Evolutionary conservation across 2,797 vertebrate genomes (phyloP), one percentile per base, ranked within the genome.

Genomic region (Morelia viridis): DNA sequence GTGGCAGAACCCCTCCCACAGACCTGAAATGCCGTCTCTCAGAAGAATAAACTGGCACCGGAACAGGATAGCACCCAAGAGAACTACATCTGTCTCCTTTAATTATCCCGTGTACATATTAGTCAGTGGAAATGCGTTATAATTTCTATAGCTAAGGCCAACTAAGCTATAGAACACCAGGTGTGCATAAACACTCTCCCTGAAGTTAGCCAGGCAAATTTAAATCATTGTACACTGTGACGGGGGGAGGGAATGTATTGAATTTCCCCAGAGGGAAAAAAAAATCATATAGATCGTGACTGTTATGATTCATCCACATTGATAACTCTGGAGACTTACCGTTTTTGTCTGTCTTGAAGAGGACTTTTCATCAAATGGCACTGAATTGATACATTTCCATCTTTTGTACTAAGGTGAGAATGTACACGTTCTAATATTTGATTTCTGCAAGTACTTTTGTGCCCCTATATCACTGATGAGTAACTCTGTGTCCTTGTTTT

Each of bases 191-290:
- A 53, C 53, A 8, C 5, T 64, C 61, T 50, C 0, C 0, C 7
- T 7, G 46, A 85, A 64, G 61, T 86, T 90, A 90, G 93, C 24
- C 9, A 35, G 87, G 1, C 0, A 4, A n/a, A 28, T 92, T 90
- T 65, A 92, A 93, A 92, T 93, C 93, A 92, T 15, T 15, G 76
- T 90, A 91, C 89, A 90, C 91, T 92, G 93, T 88, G 89, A 90
- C 24, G 58, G 92, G 91, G 92, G 89, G 65, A 92, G 88, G 91
- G 91, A 88, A 90, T 71, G 41, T 84, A 91, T 90, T 92, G 89
- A 35, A 85, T 92, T 93, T 93, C 91, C 91, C 89, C 85, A 88
- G 92, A 53, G 92, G 89, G 50, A 84, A 92, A 85, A 2, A 2
- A 80, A 58, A 68, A 64, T 60, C n/a, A 90, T 84, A 68, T 68